Conservation (phyloP, 2,888 invertebrate species). For the Napeogenes inachia region DNA sequence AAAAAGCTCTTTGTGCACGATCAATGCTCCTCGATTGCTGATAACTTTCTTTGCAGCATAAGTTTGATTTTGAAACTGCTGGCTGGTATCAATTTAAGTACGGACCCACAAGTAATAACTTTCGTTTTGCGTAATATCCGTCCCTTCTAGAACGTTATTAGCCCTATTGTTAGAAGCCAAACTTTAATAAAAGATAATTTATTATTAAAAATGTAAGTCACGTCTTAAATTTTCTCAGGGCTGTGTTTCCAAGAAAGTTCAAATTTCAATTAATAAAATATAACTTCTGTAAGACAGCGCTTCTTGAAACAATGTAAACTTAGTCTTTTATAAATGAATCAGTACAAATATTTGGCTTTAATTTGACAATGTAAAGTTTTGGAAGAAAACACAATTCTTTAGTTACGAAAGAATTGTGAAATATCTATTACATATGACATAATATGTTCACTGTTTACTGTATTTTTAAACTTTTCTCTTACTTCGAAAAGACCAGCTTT, state of each 20-base stretch:
- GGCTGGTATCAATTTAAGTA: slow-evolving; percentile 45
- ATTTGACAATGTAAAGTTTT: background rate
- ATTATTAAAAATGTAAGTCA: slow-evolving; percentile 42
- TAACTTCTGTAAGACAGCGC: slow-evolving; percentile 10
- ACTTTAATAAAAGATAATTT: slow-evolving; percentile 27
- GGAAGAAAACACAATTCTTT: no score
- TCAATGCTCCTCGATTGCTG: slow-evolving; percentile 72
- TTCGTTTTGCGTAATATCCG: background rate
- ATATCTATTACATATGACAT: no score
- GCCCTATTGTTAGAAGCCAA: slow-evolving; percentile 27
- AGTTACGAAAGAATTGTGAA: no score
- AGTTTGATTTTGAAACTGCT: slow-evolving; percentile 56
- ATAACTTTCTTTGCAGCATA: slow-evolving; percentile 68
- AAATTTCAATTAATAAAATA: slow-evolving; percentile 20
- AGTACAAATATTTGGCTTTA: slow-evolving; percentile 5
- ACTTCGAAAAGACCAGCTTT: no score
- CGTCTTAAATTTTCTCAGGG: slow-evolving; percentile 40
- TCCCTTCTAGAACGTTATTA: slow-evolving; percentile 18
- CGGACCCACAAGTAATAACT: slow-evolving; percentile 22
- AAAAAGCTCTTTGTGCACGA: slow-evolving; percentile 70
- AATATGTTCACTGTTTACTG: no score
- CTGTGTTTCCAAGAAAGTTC: slow-evolving; percentile 13
- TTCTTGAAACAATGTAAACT: slow-evolving; percentile 7
- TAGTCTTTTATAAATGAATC: slow-evolving; percentile 3
- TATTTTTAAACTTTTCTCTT: no score